Evolutionary conservation across 2,888 invertebrate species (phyloP).

Genomic region (Amphipyra berbera): DNA sequence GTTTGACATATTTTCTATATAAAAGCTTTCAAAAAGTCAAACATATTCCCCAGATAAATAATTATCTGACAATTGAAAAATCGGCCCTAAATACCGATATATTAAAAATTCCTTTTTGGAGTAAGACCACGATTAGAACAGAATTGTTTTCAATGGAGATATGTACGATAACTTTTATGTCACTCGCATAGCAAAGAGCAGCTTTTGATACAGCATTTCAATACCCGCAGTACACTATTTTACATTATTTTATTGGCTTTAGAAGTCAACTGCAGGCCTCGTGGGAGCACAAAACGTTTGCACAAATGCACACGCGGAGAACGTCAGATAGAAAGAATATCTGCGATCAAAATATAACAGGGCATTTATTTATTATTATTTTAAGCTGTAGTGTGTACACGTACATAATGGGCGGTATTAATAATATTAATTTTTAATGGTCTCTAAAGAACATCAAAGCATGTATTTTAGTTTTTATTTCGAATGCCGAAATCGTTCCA

Average conservation of each 20-base stretch:
- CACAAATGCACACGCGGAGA: slow-evolving; percentile 27
- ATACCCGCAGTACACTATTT: slow-evolving; percentile 28
- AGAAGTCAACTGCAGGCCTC: slow-evolving; percentile 47
- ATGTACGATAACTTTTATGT: too few relatives aligned
- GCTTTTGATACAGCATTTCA: slow-evolving; percentile 27
- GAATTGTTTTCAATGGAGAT: too few relatives aligned
- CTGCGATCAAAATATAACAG: slow-evolving; percentile 6
- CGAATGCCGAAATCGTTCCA: slow-evolving; percentile 3
- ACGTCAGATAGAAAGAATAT: slow-evolving; percentile 12
- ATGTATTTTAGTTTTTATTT: slow-evolving; percentile 32
- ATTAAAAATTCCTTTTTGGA: too few relatives aligned
- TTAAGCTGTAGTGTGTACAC: background rate
- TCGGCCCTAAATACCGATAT: too few relatives aligned
- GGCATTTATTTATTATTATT: slow-evolving; percentile 2
- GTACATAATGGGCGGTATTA: slow-evolving; percentile 5
- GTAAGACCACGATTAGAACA: too few relatives aligned
- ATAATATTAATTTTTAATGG: slow-evolving; percentile 11
- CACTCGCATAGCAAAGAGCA: background rate
- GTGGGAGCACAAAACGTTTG: slow-evolving; percentile 40
- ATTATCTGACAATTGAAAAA: too few relatives aligned
- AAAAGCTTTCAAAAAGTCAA: too few relatives aligned
- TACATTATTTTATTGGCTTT: slow-evolving; percentile 53
- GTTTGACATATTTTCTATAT: too few relatives aligned
- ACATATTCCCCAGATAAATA: too few relatives aligned
- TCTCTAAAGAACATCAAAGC: slow-evolving; percentile 25